These are phyloP conservation scores for Chymomyza fuscimana DNA, from an alignment of 2,888 invertebrate genomes.

Conservation along the genomic window DNA sequence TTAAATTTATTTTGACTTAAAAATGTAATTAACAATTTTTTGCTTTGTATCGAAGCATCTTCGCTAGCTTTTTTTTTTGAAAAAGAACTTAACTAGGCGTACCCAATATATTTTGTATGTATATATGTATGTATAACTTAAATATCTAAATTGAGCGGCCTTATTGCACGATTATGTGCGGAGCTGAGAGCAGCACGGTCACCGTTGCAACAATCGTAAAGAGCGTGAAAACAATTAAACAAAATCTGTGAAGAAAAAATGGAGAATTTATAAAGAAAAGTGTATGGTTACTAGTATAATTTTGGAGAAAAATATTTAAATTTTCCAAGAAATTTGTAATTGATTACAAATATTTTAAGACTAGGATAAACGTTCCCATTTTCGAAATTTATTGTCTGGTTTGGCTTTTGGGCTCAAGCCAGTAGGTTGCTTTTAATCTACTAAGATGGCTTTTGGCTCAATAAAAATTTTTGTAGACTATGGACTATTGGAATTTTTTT, in stretches of 20 bases:
- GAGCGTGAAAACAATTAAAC: slow-evolving; percentile 96
- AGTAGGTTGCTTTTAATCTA: too few species aligned
- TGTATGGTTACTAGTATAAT: too few species aligned
- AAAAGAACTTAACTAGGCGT: slow-evolving; percentile 63
- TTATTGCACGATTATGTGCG: slow-evolving; percentile 97
- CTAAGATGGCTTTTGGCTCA: too few species aligned
- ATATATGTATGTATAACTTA: slow-evolving; percentile 48
- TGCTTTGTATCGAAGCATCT: slow-evolving; percentile 60
- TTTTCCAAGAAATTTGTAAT: too few species aligned
- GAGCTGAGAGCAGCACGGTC: slow-evolving; percentile 93
- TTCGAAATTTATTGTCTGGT: too few species aligned
- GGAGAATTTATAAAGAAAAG: not conserved
- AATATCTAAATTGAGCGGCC: slow-evolving; percentile 56
- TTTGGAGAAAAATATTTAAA: too few species aligned
- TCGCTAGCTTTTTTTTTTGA: slow-evolving; percentile 49
- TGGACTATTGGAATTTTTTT: too few species aligned
- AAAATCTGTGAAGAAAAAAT: slow-evolving; percentile 84
- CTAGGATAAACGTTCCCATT: too few species aligned
- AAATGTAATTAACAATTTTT: slow-evolving; percentile 78
- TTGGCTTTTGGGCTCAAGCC: too few species aligned
- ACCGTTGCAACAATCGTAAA: slow-evolving; percentile 96
- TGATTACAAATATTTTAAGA: too few species aligned
- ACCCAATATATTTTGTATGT: slow-evolving; percentile 16
- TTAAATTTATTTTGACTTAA: slow-evolving; percentile 62
- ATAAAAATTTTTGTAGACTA: too few species aligned